Evolutionary conservation across 1,140 invertebrate species (phyloP).

Genomic region (Chironomus striatipennis): DNA sequence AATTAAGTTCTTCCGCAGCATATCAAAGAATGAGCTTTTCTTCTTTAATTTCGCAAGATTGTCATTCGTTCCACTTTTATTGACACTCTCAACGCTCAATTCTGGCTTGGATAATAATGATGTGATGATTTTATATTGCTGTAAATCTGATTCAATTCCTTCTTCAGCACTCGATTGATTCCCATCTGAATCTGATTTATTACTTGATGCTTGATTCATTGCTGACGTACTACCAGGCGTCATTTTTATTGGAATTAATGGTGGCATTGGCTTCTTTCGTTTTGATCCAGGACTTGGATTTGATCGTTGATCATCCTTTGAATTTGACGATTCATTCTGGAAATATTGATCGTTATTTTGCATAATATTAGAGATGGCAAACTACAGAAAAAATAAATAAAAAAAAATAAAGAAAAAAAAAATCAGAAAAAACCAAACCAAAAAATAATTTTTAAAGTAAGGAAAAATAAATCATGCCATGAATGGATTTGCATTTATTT

Average conservation of each 20-base stretch:
- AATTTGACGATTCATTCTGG: constrained; percentile 23
- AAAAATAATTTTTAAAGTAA: background rate
- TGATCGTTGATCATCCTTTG: background rate
- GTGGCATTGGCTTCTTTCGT: background rate
- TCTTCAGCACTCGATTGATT: constrained; percentile 20
- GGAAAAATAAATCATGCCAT: background rate
- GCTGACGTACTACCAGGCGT: background rate
- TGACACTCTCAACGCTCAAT: constrained; percentile 12
- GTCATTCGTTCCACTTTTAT: constrained; percentile 7
- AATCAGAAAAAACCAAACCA: background rate
- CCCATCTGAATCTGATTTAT: background rate
- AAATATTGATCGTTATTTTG: constrained; percentile 21
- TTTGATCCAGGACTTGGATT: constrained; percentile 18
- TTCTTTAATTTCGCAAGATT: constrained; percentile 35
- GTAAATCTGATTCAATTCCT: background rate
- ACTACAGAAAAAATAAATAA: constrained; percentile 6
- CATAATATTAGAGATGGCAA: constrained; percentile 22
- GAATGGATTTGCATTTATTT: no score
- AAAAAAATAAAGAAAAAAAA: constrained; percentile 1
- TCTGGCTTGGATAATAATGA: background rate
- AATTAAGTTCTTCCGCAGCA: constrained; percentile 63
- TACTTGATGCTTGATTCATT: background rate
- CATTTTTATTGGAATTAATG: constrained; percentile 16
- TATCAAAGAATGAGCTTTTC: constrained; percentile 73
- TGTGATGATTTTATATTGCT: constrained; percentile 17